A percentile compares a stretch with the other conserved stretches of the same genome.
These are phyloP conservation scores for Cyphomyrus discorhynchus DNA, from an alignment of 2,113 vertebrate genomes.

Conservation along the genomic window DNA sequence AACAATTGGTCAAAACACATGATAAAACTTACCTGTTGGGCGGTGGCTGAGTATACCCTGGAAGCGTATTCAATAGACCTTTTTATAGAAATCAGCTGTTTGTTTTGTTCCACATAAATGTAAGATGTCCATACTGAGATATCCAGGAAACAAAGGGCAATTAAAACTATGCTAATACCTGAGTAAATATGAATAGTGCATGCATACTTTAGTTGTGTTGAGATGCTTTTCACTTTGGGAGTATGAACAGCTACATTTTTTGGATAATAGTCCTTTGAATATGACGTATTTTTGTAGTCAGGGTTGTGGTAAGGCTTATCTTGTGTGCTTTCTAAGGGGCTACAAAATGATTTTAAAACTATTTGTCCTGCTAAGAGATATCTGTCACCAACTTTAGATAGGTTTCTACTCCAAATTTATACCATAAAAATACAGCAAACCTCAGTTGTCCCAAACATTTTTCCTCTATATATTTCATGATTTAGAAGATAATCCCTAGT, in stretches of 20 bases:
- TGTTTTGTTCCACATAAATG: background rate
- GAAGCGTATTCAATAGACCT: background rate
- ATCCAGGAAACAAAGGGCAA: background rate
- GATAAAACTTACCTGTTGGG: background rate
- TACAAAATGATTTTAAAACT: background rate
- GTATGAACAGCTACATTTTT: background rate
- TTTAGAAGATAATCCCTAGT: background rate
- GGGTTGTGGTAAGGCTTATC: background rate
- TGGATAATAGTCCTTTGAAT: background rate
- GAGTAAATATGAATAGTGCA: background rate
- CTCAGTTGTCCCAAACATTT: background rate
- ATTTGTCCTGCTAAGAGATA: background rate
- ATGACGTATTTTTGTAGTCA: background rate
- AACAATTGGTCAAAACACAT: background rate
- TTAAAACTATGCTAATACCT: background rate
- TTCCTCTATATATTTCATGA: background rate
- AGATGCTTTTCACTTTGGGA: background rate
- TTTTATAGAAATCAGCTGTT: background rate
- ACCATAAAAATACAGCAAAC: background rate
- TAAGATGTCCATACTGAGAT: slow-evolving; percentile 6
- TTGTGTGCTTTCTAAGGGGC: background rate
- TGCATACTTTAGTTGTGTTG: background rate
- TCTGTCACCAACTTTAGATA: background rate
- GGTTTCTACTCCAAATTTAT: background rate
- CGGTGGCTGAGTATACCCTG: background rate